Percentiles rank a stretch among this genome's conserved stretches.
phyloP scores from a whole-genome alignment of 1,140 invertebrate genomes.

The Trichogramma pretiosum region DNA sequence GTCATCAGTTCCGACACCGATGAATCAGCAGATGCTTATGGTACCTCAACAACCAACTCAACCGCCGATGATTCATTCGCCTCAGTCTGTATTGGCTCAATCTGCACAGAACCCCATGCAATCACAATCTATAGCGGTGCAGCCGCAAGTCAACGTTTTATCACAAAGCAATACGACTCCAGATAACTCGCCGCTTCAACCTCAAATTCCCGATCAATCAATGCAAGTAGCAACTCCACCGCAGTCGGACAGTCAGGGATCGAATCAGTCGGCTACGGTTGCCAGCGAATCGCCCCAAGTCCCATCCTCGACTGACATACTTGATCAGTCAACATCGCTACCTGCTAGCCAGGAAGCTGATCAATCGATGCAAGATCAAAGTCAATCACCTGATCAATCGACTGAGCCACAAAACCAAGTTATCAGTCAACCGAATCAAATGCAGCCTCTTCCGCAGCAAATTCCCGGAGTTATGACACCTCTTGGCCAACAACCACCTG shows the following conservation, averaged over 20 bases:
- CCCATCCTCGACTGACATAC: conserved; percentile 4
- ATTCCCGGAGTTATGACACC: conserved; percentile 17
- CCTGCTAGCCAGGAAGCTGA: conserved; percentile 4
- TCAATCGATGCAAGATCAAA: conserved; percentile 3
- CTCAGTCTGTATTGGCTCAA: conserved; percentile 21
- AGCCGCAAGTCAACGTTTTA: conserved; percentile 31
- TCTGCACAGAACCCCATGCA: conserved; percentile 13
- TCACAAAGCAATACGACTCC: conserved; percentile 26
- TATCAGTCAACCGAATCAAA: conserved; percentile 4
- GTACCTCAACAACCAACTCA: conserved; percentile 21
- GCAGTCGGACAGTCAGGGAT: conserved; percentile 22
- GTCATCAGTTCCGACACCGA: conserved; percentile 14
- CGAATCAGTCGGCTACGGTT: not conserved
- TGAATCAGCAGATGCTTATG: conserved; percentile 22
- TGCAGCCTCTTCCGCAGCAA: conserved; percentile 7
- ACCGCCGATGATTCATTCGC: not conserved
- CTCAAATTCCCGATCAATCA: conserved; percentile 24
- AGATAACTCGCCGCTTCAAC: conserved; percentile 25
- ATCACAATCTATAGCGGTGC: conserved; percentile 12
- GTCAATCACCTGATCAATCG: conserved; percentile 10
- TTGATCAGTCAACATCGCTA: conserved; percentile 6
- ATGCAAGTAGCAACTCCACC: too few species aligned
- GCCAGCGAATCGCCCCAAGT: conserved; percentile 6
- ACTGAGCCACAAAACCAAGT: conserved; percentile 3
- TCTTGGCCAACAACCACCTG: not conserved